These are phyloP conservation scores for Hylyphantes graminicola DNA, from an alignment of 1,140 invertebrate genomes.

Conservation along the genomic window DNA sequence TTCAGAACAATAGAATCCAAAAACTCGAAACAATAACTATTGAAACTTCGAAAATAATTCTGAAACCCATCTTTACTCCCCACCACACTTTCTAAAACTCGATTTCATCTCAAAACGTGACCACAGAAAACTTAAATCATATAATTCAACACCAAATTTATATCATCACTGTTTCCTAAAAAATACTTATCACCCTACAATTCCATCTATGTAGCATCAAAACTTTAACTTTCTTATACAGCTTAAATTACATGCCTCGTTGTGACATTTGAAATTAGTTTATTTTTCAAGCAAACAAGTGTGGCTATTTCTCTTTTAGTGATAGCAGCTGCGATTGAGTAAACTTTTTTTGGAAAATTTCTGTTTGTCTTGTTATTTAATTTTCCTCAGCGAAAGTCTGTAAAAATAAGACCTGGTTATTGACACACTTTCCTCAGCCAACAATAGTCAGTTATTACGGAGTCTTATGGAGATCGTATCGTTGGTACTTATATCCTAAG, in stretches of 20 bases:
- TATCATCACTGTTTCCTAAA: conserved; percentile 45
- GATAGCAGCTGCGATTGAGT: conserved; percentile 12
- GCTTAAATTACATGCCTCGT: conserved; percentile 17
- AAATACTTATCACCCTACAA: conserved; percentile 33
- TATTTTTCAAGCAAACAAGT: conserved; percentile 13
- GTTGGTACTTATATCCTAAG: background rate
- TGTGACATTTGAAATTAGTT: conserved; percentile 6
- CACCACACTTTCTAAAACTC: conserved; percentile 18
- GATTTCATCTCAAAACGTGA: conserved; percentile 31
- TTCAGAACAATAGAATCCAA: too few species aligned
- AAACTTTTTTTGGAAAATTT: background rate
- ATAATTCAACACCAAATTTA: conserved; percentile 16
- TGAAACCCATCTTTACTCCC: too few species aligned
- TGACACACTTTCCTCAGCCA: conserved; percentile 41
- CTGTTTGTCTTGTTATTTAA: conserved; percentile 26
- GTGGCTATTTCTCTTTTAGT: conserved; percentile 30
- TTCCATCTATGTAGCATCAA: background rate
- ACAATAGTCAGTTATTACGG: conserved; percentile 50
- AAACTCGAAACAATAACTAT: too few species aligned
- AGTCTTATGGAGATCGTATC: conserved; percentile 31
- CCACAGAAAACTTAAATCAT: conserved; percentile 1
- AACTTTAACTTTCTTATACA: background rate
- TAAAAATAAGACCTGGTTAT: conserved; percentile 24
- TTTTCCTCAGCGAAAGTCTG: conserved; percentile 9
- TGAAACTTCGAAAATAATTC: too few species aligned